Conservation (phyloP, 2,888 invertebrate genomes). For the Pyrrhia umbra region DNA sequence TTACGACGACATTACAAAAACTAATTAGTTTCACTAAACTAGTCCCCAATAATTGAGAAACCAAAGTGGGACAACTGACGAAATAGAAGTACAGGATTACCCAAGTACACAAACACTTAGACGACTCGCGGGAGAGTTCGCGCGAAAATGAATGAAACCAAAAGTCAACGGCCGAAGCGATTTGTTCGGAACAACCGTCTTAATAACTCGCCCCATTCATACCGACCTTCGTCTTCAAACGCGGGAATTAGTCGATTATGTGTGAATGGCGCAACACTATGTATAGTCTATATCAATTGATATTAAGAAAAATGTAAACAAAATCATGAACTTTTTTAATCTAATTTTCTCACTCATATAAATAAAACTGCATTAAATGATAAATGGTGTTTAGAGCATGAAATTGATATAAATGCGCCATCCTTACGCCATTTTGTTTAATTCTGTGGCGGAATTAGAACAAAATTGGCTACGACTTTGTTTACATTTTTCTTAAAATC, state of each 20-base stretch:
- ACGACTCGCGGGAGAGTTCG: conserved; percentile 43
- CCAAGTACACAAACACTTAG: conserved; percentile 54
- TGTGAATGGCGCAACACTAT: conserved; percentile 40
- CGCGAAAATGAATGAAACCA: conserved; percentile 76
- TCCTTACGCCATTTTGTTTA: too few relatives aligned
- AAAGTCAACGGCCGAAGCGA: conserved; percentile 81
- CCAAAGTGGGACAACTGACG: conserved; percentile 10
- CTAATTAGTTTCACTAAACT: too few relatives aligned
- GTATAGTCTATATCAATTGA: conserved; percentile 24
- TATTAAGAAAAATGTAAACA: too few relatives aligned
- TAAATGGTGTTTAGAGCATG: too few relatives aligned
- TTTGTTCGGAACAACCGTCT: conserved; percentile 80
- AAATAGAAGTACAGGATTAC: conserved; percentile 31
- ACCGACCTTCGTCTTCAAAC: conserved; percentile 72
- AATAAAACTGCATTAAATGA: too few relatives aligned
- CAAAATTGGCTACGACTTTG: too few relatives aligned
- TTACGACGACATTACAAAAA: too few relatives aligned
- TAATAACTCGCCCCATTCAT: conserved; percentile 81
- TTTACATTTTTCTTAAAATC: too few relatives aligned
- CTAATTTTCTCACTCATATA: too few relatives aligned
- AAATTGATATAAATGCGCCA: too few relatives aligned
- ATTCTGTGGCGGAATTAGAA: too few relatives aligned
- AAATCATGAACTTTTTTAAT: too few relatives aligned
- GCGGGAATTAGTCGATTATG: conserved; percentile 53
- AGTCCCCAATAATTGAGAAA: background rate